Base-by-base conservation (phyloP, 2,888 invertebrate species). In the Lithophane semibrunnea region DNA sequence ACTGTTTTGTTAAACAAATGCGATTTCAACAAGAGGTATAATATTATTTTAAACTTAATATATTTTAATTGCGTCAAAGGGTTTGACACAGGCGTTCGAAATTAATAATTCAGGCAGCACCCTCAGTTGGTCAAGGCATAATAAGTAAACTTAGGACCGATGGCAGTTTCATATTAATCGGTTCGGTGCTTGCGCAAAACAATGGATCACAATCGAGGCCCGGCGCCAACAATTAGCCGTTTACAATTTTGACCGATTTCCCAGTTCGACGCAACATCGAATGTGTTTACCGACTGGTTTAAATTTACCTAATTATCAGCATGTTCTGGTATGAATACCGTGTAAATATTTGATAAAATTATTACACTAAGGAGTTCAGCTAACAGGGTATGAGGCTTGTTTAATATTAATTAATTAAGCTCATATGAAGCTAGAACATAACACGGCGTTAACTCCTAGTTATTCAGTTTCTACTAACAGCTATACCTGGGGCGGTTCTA, bases 351-450 rank as follows among this genome's bases (percentile, higher is more conserved):
- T 90, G 90, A 92, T 91, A 91, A 91, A 90, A 90, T 92, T 92
- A 92, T 92, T 91, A 92, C 90, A 91, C 86, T 88, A 91, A 91
- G 92, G 91, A 93, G 91, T 91, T 91, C 87, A 89, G 92, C 92
- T 90, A 92, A 94, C 94, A 92, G 87, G 92, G 90, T 90, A 82
- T 90, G 87, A 83, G 89, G 90, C 92, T 90, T 93, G 94, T 93
- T 29, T 94, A 93, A 92, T 93, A 93, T 94, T 94, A 94, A 94
- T 94, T 94, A 94, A 94, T 93, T 92, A 94, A 93, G 92, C 92
- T 90, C 89, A 91, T 91, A 92, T 86, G 86, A 87, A 85, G 86
- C 81, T 84, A 82, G 87, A 90, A 88, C 88, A 89, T 88, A 91
- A 93, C 88, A 90, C 85, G 90, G 88, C 88, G 91, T 90, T 91